Evolutionary conservation across 2,888 invertebrate species (phyloP), one percentile per base, ranked within the genome.

Genomic region (Neoaliturus tenellus): DNA sequence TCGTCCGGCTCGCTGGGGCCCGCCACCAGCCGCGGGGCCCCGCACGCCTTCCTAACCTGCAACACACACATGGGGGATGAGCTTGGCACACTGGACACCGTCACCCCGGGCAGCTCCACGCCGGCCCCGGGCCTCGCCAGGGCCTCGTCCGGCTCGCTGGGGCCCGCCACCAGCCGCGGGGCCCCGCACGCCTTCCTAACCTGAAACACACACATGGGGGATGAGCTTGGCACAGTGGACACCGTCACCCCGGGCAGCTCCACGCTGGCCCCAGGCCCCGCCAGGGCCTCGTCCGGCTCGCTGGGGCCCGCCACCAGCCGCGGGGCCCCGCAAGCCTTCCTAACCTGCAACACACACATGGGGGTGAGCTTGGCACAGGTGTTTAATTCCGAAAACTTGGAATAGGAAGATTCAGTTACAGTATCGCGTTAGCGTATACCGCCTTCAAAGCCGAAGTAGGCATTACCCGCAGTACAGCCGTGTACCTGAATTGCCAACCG

Each of bases 11-110:
- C 41, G 10, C 6, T 28, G 5, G 69, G 14, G 12, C 81, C 69
- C 0, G 81, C 67, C 73, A 88, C 87, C 14, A 90, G 86, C 82
- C 90, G 89, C 33, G 89, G 85, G 23, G 89, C 89, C 39, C 90
- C 91, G 86, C 90, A 91, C 25, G 88, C 87, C 78, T 89, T 89
- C 78, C 89, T 88, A 84, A 90, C 90, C 91, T 91, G 88, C 58
- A n/a, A n/a, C n/a, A n/a, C n/a, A n/a, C n/a, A n/a, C n/a, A n/a
- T n/a, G n/a, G n/a, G n/a, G n/a, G n/a, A n/a, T n/a, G n/a, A n/a
- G n/a, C n/a, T n/a, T n/a, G n/a, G n/a, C n/a, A n/a, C n/a, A n/a
- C n/a, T n/a, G n/a, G n/a, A n/a, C n/a, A n/a, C n/a, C n/a, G n/a
- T n/a, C n/a, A n/a, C n/a, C n/a, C n/a, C n/a, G n/a, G n/a, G n/a